Evolutionary conservation across 2,888 invertebrate genomes (phyloP).

Genomic region (Abrostola triplasia): DNA sequence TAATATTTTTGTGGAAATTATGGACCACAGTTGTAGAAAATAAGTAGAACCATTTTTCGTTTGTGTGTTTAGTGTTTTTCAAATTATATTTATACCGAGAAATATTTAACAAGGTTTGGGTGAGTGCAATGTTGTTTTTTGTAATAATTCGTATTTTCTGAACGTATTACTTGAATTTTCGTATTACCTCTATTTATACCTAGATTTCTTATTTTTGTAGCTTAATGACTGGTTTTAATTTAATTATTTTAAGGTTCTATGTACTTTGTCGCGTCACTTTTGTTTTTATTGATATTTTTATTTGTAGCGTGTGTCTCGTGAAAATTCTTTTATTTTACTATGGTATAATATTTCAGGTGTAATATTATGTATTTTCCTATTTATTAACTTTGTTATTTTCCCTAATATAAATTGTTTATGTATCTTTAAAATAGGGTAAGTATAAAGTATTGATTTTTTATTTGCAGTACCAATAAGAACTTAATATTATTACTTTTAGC

Average conservation of each 20-base stretch:
- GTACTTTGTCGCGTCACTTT: constrained; percentile 12
- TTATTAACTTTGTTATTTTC: no score
- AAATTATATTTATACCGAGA: constrained; percentile 3
- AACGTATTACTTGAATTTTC: constrained; percentile 3
- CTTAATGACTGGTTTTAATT: constrained; percentile 2
- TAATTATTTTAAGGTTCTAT: constrained; percentile 4
- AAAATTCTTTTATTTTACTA: neutral
- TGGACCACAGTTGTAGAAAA: constrained; percentile 4
- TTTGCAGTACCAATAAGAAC: no score
- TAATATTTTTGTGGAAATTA: constrained; percentile 17
- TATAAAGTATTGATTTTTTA: neutral
- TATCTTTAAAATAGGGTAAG: neutral
- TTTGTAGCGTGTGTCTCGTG: neutral
- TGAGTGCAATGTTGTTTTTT: constrained; percentile 47
- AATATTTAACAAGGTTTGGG: constrained; percentile 26
- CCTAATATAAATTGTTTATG: neutral
- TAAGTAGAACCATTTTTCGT: constrained; percentile 4
- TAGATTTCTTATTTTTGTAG: constrained; percentile 7
- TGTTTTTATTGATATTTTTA: constrained; percentile 15
- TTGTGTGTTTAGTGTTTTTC: constrained; percentile 25
- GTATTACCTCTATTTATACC: neutral
- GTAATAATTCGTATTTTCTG: constrained; percentile 13
- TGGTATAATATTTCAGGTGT: neutral
- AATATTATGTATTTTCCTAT: neutral
- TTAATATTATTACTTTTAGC: no score